These are phyloP conservation scores for Eurytemora carolleeae DNA, from an alignment of 1,140 invertebrate species.

Conservation along the genomic window DNA sequence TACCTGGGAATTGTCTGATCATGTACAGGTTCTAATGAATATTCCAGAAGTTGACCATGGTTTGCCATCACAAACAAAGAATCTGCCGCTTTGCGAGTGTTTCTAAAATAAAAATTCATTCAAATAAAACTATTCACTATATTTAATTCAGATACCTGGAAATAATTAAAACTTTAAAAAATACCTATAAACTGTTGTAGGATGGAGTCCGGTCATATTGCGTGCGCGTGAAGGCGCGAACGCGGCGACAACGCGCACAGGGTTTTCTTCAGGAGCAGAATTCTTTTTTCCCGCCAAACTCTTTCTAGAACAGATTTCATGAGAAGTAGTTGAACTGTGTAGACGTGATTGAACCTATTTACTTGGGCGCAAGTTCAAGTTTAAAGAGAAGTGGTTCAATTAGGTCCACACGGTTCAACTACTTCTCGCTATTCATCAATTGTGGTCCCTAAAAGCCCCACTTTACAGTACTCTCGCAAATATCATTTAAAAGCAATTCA, in stretches of 20 bases:
- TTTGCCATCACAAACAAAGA: constrained; percentile 75
- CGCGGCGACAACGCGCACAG: constrained; percentile 46
- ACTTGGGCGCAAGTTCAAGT: too few species aligned
- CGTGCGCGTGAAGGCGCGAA: constrained; percentile 54
- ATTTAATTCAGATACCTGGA: too few species aligned
- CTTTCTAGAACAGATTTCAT: not conserved
- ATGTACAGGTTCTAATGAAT: constrained; percentile 63
- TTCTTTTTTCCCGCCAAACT: constrained; percentile 3
- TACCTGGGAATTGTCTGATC: constrained; percentile 20
- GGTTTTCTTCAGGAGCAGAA: constrained; percentile 15
- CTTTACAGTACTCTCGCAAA: too few species aligned
- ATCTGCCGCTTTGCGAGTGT: constrained; percentile 39
- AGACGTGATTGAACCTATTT: too few species aligned
- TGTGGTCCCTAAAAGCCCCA: too few species aligned
- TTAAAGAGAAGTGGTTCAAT: too few species aligned
- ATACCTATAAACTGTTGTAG: not conserved
- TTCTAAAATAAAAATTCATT: not conserved
- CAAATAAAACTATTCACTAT: too few species aligned
- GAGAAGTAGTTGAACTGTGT: too few species aligned
- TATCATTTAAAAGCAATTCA: too few species aligned
- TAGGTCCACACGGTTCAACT: too few species aligned
- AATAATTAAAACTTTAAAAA: too few species aligned
- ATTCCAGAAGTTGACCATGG: constrained; percentile 67
- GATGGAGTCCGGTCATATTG: constrained; percentile 20
- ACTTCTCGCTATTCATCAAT: too few species aligned